phyloP scores from a whole-genome alignment of 1,140 invertebrate genomes.

The Lasaia peninsularis region DNA sequence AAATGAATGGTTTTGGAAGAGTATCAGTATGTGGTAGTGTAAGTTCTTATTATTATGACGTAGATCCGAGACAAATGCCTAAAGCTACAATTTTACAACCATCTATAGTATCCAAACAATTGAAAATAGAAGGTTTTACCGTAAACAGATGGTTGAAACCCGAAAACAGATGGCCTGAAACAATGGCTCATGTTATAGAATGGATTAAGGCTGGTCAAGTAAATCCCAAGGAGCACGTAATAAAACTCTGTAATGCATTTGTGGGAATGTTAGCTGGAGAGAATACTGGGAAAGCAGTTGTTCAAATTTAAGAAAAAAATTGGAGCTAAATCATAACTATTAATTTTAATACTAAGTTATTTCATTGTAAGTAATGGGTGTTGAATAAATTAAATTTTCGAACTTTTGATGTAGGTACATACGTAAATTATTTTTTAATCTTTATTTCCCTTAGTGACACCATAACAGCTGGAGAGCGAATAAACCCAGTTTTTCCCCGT shows the following conservation, averaged over 20 bases:
- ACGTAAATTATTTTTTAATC: no score
- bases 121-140: slow-evolving; percentile 74
- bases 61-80: slow-evolving; percentile 31
- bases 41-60: slow-evolving; percentile 73
- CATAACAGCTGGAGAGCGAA: no score
- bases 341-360: no score
- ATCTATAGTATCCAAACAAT: slow-evolving; percentile 60
- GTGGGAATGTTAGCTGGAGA: no score
- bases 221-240: slow-evolving; percentile 74
- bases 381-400: no score
- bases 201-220: slow-evolving; percentile 78
- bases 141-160: slow-evolving; percentile 25
- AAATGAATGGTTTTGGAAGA: slow-evolving; percentile 79
- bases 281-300: slow-evolving; percentile 79
- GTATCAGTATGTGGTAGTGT: slow-evolving; percentile 81
- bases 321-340: no score
- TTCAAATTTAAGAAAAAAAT: slow-evolving; percentile 59
- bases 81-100: slow-evolving; percentile 75
- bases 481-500: no score
- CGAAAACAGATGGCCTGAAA: slow-evolving; percentile 57
- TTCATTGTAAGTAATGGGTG: no score
- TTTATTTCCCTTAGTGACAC: no score
- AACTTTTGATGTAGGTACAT: no score
- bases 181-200: slow-evolving; percentile 54
- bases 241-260: slow-evolving; percentile 78